These are phyloP conservation scores for Trichoplusia ni DNA, from an alignment of 1,140 invertebrate species.

Conservation along the genomic window DNA sequence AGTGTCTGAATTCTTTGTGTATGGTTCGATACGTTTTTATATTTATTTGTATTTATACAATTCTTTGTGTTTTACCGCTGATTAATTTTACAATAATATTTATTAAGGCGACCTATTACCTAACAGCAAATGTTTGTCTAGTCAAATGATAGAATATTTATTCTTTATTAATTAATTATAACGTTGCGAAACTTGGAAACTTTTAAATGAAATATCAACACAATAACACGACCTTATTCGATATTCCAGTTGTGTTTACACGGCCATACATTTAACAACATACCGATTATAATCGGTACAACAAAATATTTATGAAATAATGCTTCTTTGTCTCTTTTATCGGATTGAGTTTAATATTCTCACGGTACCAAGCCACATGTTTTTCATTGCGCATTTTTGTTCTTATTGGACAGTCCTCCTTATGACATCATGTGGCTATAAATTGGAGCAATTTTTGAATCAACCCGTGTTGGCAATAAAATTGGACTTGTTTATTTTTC, in stretches of 20 bases:
- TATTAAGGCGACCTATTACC: too few species aligned
- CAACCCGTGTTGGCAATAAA: slow-evolving; percentile 69
- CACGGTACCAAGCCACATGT: slow-evolving; percentile 70
- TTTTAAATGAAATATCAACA: not conserved
- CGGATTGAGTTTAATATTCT: slow-evolving; percentile 66
- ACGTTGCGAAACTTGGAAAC: too few species aligned
- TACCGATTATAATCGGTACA: slow-evolving; percentile 35
- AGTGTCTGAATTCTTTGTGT: too few species aligned
- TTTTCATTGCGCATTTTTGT: slow-evolving; percentile 69
- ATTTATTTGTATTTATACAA: too few species aligned
- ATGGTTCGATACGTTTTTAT: too few species aligned
- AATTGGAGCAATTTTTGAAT: slow-evolving; percentile 72
- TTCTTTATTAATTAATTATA: too few species aligned
- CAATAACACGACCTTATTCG: not conserved
- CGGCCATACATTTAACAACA: not conserved
- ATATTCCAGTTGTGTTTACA: not conserved
- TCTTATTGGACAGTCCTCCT: slow-evolving; percentile 60
- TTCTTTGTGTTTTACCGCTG: too few species aligned
- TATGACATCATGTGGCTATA: slow-evolving; percentile 69
- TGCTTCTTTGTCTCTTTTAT: slow-evolving; percentile 58
- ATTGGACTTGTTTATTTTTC: slow-evolving; percentile 71
- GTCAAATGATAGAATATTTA: too few species aligned
- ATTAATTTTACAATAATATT: too few species aligned
- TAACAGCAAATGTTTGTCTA: too few species aligned
- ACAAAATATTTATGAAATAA: slow-evolving; percentile 34